Conservation (phyloP, 1,140 invertebrate genomes). For the Batillaria attramentaria region DNA sequence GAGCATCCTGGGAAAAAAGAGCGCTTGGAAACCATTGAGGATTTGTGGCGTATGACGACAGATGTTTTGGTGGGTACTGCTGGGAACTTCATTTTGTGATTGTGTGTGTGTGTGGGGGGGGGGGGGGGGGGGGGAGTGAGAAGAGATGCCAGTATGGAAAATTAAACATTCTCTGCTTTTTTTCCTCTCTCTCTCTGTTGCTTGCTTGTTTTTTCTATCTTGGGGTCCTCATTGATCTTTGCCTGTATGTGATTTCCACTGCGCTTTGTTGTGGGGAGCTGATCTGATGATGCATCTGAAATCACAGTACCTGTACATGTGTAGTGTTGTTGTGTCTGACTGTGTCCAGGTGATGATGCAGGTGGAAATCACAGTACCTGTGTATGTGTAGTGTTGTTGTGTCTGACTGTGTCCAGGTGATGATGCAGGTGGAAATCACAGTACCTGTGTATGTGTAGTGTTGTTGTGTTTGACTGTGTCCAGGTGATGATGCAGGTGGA, state of each 20-base stretch:
- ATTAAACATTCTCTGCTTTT: not conserved
- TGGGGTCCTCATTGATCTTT: not conserved
- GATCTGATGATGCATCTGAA: not conserved
- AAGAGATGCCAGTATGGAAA: too few species aligned
- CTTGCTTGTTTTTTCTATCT: not conserved
- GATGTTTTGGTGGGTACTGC: constrained; percentile 77
- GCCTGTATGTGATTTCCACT: not conserved
- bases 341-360: not conserved
- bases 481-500: too few species aligned
- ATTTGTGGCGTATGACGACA: constrained; percentile 89
- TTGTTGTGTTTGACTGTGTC: not conserved
- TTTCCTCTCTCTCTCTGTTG: not conserved
- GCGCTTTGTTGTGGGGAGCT: not conserved
- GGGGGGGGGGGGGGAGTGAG: too few species aligned
- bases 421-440: not conserved
- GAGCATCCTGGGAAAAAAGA: constrained; percentile 81
- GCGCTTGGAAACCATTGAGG: constrained; percentile 81
- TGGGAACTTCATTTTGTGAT: not conserved
- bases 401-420: not conserved
- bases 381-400: not conserved
- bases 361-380: not conserved
- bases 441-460: not conserved
- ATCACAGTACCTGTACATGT: not conserved
- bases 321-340: not conserved
- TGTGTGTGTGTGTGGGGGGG: constrained; percentile 8